These are phyloP conservation scores for Malthinus seriepunctatus DNA, from an alignment of 2,888 invertebrate species.

Conservation along the genomic window DNA sequence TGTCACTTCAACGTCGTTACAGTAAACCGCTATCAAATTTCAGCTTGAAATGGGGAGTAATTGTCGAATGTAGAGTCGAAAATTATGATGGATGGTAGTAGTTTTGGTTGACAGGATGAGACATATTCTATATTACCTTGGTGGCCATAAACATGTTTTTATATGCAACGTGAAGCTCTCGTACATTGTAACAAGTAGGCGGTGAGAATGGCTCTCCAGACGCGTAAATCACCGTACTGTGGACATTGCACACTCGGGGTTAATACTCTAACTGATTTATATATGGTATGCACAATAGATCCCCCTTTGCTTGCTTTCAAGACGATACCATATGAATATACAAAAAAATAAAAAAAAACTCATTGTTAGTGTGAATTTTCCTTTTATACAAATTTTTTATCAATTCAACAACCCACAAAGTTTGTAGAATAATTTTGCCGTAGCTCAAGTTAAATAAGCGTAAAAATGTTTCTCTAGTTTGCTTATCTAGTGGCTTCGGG, in stretches of 20 bases:
- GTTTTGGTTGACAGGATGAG: constrained; percentile 50
- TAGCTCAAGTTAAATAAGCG: constrained; percentile 22
- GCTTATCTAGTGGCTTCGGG: constrained; percentile 24
- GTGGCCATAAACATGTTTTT: constrained; percentile 52
- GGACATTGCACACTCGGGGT: constrained; percentile 54
- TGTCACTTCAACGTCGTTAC: constrained; percentile 51
- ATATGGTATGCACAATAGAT: constrained; percentile 38
- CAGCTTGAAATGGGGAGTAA: constrained; percentile 35
- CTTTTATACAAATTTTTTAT: background rate
- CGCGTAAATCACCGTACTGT: constrained; percentile 52
- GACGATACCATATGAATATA: too few species aligned
- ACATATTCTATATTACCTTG: constrained; percentile 51
- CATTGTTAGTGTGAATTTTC: constrained; percentile 6
- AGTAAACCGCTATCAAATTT: constrained; percentile 47
- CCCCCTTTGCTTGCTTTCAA: constrained; percentile 2
- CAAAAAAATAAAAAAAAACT: constrained; percentile 8
- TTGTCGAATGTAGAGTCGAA: constrained; percentile 43
- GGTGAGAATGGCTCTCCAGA: constrained; percentile 52
- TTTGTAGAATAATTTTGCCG: constrained; percentile 20
- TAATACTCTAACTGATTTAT: constrained; percentile 54
- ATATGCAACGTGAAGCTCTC: constrained; percentile 49
- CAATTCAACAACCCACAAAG: constrained; percentile 1
- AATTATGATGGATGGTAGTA: constrained; percentile 53
- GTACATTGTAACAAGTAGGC: constrained; percentile 51
- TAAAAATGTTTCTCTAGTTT: constrained; percentile 25